Conservation (phyloP, 2,797 vertebrate genomes). For the Ciconia nigra region DNA sequence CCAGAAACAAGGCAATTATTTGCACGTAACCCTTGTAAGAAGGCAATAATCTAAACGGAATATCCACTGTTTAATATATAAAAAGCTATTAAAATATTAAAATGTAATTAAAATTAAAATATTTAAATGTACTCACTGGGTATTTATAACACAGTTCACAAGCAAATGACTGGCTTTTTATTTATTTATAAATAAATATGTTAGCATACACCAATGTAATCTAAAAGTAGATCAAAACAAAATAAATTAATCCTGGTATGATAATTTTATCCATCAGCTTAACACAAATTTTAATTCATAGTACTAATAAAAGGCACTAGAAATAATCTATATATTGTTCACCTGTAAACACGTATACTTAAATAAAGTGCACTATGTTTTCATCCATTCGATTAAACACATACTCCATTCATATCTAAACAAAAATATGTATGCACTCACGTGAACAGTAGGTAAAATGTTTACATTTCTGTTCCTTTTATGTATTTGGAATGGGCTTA, state of each 20-base stretch:
- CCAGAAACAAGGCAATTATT: neutral
- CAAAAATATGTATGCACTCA: neutral
- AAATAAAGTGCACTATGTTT: neutral
- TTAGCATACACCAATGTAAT: neutral
- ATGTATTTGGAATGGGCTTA: neutral
- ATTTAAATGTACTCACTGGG: neutral
- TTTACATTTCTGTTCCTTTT: neutral
- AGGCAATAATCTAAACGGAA: neutral
- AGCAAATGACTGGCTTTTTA: neutral
- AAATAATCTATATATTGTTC: neutral
- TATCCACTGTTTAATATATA: neutral
- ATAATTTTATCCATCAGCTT: neutral
- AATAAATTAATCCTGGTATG: neutral
- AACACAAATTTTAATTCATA: neutral
- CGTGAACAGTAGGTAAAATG: neutral
- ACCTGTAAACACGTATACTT: neutral
- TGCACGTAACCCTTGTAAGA: neutral
- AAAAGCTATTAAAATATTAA: constrained; percentile 25
- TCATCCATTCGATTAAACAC: neutral
- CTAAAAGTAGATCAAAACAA: neutral
- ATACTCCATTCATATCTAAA: neutral
- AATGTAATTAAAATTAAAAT: constrained; percentile 11
- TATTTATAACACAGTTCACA: neutral
- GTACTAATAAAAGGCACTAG: neutral
- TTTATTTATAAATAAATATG: constrained; percentile 5